Conservation (phyloP, 2,113 vertebrate genomes). For the Astur gentilis region DNA sequence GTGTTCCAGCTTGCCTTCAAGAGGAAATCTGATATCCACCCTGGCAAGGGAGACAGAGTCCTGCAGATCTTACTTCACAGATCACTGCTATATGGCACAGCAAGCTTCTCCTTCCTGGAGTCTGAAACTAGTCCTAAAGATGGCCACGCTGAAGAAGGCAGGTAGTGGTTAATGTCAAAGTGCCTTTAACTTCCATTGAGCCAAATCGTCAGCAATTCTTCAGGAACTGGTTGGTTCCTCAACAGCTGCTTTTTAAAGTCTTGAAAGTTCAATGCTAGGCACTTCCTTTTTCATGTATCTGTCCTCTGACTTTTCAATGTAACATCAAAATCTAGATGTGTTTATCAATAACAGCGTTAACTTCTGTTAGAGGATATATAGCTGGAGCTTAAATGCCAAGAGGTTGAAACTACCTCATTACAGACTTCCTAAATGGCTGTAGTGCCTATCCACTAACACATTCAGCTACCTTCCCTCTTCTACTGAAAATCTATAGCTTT, state of each 20-base stretch:
- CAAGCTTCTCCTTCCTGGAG: background rate
- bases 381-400: background rate
- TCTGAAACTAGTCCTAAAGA: background rate
- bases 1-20: slow-evolving; percentile 21
- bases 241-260: background rate
- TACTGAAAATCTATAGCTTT: background rate
- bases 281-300: background rate
- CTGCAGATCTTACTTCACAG: background rate
- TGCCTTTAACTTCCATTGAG: background rate
- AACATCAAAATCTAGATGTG: background rate
- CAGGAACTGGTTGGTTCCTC: background rate
- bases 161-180: background rate
- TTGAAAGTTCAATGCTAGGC: background rate
- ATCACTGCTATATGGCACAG: background rate
- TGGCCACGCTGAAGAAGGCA: background rate
- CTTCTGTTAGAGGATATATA: background rate
- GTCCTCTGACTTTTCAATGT: background rate
- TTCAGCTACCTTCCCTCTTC: background rate
- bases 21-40: background rate
- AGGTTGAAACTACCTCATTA: background rate
- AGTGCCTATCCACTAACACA: background rate
- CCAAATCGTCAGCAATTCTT: background rate
- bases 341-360: background rate
- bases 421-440: background rate
- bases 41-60: background rate